Evolutionary conservation across 2,113 vertebrate genomes (phyloP).

Genomic region (Catagonus wagneri): DNA sequence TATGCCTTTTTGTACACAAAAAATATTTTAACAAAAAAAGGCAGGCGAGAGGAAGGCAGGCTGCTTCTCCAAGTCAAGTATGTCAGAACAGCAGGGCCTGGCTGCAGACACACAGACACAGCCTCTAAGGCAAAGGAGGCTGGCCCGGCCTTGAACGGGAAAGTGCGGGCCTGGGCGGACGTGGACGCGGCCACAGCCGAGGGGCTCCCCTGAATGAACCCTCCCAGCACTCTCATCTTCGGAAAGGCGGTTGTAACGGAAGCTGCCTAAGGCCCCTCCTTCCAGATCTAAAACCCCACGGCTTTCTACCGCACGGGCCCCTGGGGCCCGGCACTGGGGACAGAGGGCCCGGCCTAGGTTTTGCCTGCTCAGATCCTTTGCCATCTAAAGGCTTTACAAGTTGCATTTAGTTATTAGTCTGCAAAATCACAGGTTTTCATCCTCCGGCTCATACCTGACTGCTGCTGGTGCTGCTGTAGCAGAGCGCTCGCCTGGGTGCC

Average conservation of each 20-base stretch:
- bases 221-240: neutral
- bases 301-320: accelerated
- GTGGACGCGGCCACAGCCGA: neutral
- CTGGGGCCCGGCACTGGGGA: neutral
- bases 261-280: neutral
- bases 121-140: neutral
- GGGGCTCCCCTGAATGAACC: neutral
- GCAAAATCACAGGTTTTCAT: neutral
- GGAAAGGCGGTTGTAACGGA: neutral
- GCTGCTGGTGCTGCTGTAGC: neutral
- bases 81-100: neutral
- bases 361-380: neutral
- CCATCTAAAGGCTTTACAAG: conserved; percentile 4
- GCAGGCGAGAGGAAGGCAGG: neutral
- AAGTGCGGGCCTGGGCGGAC: neutral
- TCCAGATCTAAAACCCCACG: neutral
- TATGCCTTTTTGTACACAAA: neutral
- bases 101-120: neutral
- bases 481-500: neutral
- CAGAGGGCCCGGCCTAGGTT: neutral
- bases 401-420: neutral
- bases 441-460: neutral
- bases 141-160: neutral
- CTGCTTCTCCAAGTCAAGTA: neutral
- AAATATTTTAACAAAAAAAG: neutral